phyloP scores from a whole-genome alignment of 2,113 vertebrate species.

The Apeltes quadracus region DNA sequence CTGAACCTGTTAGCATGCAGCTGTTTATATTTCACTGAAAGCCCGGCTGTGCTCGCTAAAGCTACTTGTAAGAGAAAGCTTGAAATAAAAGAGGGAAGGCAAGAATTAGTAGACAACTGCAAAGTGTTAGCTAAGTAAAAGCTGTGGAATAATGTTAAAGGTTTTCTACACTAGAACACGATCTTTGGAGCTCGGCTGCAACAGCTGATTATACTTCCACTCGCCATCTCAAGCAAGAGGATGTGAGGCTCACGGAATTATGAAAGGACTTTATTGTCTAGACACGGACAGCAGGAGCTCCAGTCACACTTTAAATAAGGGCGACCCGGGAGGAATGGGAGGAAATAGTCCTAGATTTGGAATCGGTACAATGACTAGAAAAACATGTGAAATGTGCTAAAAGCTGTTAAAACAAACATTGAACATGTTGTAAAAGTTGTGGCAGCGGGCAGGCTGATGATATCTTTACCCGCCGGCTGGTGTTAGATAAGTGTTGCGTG shows the following conservation, averaged over 20 bases:
- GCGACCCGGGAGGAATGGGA: slow-evolving; percentile 45
- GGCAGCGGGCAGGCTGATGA: slow-evolving; percentile 4
- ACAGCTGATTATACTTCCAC: slow-evolving; percentile 68
- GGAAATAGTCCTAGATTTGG: slow-evolving; percentile 66
- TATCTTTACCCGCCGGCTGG: slow-evolving; percentile 8
- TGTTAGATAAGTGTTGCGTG: slow-evolving; percentile 18
- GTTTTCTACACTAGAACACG: slow-evolving; percentile 24
- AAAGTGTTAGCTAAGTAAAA: not conserved
- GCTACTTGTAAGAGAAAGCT: no score
- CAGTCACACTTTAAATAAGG: slow-evolving; percentile 37
- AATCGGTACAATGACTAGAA: slow-evolving; percentile 41
- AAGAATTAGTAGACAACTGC: not conserved
- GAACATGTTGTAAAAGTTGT: slow-evolving; percentile 9
- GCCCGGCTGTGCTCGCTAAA: no score
- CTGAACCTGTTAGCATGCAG: not conserved
- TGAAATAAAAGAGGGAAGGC: not conserved
- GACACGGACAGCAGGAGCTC: slow-evolving; percentile 55
- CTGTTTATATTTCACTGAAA: not conserved
- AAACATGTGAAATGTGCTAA: slow-evolving; percentile 56
- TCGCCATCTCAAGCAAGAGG: slow-evolving; percentile 45
- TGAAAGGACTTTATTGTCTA: slow-evolving; percentile 73
- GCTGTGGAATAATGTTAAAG: slow-evolving; percentile 6
- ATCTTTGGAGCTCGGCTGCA: slow-evolving; percentile 23
- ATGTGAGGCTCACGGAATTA: slow-evolving; percentile 54
- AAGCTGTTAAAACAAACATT: slow-evolving; percentile 49